These are phyloP conservation scores for Rhinoraja longicauda DNA, from an alignment of 2,797 vertebrate genomes.

Conservation along the genomic window DNA sequence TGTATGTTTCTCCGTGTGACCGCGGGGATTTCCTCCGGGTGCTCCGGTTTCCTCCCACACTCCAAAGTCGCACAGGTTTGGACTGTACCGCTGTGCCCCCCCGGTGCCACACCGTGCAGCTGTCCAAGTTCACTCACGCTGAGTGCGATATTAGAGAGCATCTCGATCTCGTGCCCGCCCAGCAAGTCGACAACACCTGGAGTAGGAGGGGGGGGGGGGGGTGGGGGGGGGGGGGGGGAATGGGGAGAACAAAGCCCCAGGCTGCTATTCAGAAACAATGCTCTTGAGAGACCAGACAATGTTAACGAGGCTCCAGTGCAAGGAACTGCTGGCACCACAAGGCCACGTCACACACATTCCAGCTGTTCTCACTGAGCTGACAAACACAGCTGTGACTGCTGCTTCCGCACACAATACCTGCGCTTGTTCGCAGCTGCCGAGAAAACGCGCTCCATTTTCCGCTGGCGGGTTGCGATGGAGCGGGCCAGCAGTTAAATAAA, in stretches of 20 bases:
- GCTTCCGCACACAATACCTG: slow-evolving; percentile 46
- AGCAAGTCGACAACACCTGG: background rate
- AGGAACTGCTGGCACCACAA: slow-evolving; percentile 43
- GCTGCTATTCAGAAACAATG: slow-evolving; percentile 40
- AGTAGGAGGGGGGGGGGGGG: too few species aligned
- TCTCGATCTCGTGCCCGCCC: too few species aligned
- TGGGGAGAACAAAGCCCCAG: background rate
- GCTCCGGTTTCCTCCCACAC: too few species aligned
- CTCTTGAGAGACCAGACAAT: slow-evolving; percentile 44
- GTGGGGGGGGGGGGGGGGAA: too few species aligned
- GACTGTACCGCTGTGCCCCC: too few species aligned
- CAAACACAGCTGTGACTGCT: slow-evolving; percentile 49
- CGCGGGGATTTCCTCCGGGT: too few species aligned
- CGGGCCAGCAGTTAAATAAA: background rate
- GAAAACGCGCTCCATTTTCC: slow-evolving; percentile 42
- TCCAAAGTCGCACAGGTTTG: too few species aligned
- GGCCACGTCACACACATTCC: slow-evolving; percentile 44
- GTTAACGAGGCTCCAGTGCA: slow-evolving; percentile 41
- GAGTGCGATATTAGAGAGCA: background rate
- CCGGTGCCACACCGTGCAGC: too few species aligned
- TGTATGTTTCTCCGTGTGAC: too few species aligned
- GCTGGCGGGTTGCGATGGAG: slow-evolving; percentile 15
- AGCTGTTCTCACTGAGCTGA: slow-evolving; percentile 46
- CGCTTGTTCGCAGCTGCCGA: slow-evolving; percentile 53
- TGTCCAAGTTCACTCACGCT: background rate